Conservation (phyloP, 2,888 invertebrate species). For the Abrostola tripartita region DNA sequence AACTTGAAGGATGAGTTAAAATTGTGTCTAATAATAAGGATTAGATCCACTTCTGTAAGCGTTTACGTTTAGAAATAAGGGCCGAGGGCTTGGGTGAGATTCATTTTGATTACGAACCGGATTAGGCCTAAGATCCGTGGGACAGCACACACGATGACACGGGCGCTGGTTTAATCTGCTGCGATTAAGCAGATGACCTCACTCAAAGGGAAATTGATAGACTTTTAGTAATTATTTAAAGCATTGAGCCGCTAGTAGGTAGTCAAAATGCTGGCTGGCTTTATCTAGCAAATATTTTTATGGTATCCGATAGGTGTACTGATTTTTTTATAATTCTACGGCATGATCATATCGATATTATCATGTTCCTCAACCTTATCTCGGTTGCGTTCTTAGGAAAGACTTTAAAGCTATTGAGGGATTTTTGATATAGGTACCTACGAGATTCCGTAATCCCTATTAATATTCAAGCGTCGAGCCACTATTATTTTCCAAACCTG, state of each 20-base stretch:
- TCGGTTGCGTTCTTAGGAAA: too few species aligned
- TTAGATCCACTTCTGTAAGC: constrained; percentile 44
- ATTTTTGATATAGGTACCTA: background rate
- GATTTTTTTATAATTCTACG: too few species aligned
- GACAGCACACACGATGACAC: constrained; percentile 64
- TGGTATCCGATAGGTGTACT: too few species aligned
- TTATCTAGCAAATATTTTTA: background rate
- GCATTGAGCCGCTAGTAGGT: constrained; percentile 22
- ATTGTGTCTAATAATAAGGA: constrained; percentile 38
- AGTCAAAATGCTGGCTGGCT: background rate
- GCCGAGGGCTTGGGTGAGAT: constrained; percentile 68
- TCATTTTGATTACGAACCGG: constrained; percentile 81
- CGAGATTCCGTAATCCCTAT: background rate
- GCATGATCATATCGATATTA: too few species aligned
- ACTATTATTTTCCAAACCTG: background rate
- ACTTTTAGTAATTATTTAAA: constrained; percentile 54
- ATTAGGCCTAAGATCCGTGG: constrained; percentile 78
- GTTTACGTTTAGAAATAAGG: constrained; percentile 51
- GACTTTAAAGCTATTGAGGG: too few species aligned
- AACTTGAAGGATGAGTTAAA: constrained; percentile 26
- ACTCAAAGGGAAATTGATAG: constrained; percentile 59
- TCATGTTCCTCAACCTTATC: too few species aligned
- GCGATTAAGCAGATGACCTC: constrained; percentile 66
- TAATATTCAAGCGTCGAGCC: background rate
- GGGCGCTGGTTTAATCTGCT: constrained; percentile 64